Evolutionary conservation across 2,113 vertebrate species (phyloP), one percentile per base, ranked within the genome.

Genomic region (Malurus alboscapulatus): DNA sequence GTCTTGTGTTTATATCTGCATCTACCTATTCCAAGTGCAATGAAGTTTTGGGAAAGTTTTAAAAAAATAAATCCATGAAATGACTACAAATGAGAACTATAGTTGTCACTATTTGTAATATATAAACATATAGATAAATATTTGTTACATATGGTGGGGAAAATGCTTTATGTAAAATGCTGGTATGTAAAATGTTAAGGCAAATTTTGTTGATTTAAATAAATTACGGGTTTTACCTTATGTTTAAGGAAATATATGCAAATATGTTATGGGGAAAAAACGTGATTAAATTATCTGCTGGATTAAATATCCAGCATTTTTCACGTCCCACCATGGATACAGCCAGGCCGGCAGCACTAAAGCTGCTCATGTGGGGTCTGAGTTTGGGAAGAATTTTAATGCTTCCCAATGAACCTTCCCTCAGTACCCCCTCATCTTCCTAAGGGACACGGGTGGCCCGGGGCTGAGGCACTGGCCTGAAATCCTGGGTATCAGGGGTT

Each of bases 401-500:
- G 10, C 47, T 83, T 94, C 55, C 58, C 75, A 78, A 53, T 47
- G 92, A 96, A 85, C 87, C 94, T 89, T 94, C 85, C 29, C 90
- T 94, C 22, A 54, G 65, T 80, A 51, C 27, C 75, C 74, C 79
- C 55, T 71, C 0, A 0, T 72, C 32, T 61, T 78, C 91, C 91
- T 85, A 38, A 48, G 93, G 93, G 94, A 91, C 24, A 9, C 0
- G 82, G 89, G 90, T 73, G 87, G 93, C 51, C 65, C 67, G 87
- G 81, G 91, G 84, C 75, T 94, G 89, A 91, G 93, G 92, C 94
- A 47, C 76, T 78, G 92, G 83, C 78, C 81, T 63, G 63, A 90
- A 90, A 91, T 66, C 73, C 94, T 91, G 93, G 93, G 94, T 94
- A 95, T 94, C 84, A 79, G 87, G 93, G 93, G 82, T 74, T 95